phyloP scores from a whole-genome alignment of 1,140 invertebrate species.

The Yoshiicerus persimilis region DNA sequence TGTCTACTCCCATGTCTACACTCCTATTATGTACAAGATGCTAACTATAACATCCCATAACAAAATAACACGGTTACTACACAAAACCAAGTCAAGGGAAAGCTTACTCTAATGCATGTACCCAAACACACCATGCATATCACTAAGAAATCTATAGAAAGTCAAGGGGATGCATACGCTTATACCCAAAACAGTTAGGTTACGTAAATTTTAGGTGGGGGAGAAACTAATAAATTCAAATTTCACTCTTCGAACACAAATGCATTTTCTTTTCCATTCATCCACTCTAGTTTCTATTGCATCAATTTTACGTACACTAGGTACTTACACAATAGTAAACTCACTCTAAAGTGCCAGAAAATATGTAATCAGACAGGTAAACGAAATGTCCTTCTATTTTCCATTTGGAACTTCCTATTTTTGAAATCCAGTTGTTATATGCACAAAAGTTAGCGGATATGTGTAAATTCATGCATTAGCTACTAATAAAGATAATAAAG shows the following conservation, averaged over 20 bases:
- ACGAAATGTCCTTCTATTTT: too few species aligned
- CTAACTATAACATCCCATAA: neutral
- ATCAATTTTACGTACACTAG: neutral
- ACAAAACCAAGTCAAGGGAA: neutral
- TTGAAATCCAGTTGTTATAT: too few species aligned
- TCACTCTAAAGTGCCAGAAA: too few species aligned
- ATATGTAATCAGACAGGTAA: too few species aligned
- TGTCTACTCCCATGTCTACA: neutral
- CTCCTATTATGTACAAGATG: neutral
- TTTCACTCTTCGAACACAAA: slow-evolving; percentile 7
- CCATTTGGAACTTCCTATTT: too few species aligned
- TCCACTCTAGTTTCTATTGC: neutral
- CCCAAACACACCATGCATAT: neutral
- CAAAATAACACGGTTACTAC: neutral
- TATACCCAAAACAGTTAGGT: too few species aligned
- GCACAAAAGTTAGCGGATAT: too few species aligned
- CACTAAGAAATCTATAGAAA: too few species aligned
- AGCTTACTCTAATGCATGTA: neutral
- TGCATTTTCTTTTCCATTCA: slow-evolving; percentile 6
- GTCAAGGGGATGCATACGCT: neutral
- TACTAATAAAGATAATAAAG: too few species aligned
- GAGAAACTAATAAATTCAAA: slow-evolving; percentile 19
- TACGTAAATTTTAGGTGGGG: neutral
- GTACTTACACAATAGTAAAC: neutral
- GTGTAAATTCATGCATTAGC: too few species aligned